Conservation (phyloP, 2,797 vertebrate genomes). For the Moxostoma hubbsi region DNA sequence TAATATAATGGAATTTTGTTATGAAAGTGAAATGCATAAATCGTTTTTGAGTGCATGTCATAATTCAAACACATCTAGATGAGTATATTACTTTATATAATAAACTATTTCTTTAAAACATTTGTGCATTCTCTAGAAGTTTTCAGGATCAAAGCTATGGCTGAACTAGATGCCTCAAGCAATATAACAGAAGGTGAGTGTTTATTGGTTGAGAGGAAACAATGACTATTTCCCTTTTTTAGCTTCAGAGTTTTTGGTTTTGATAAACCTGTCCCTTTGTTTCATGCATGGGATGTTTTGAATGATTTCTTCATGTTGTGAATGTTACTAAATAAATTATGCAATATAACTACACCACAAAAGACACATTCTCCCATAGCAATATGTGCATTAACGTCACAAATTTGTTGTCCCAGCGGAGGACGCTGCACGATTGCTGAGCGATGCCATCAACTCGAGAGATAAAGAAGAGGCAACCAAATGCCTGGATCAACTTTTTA, state of each 20-base stretch:
- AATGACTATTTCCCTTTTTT: neutral
- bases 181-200: slow-evolving; percentile 67
- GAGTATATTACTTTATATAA: too few relatives aligned
- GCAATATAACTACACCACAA: too few relatives aligned
- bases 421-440: slow-evolving; percentile 73
- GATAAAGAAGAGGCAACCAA: slow-evolving; percentile 70
- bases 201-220: neutral
- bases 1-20: too few relatives aligned
- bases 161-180: slow-evolving; percentile 55
- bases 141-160: slow-evolving; percentile 24
- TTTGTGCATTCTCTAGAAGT: neutral
- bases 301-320: too few relatives aligned
- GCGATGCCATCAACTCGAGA: slow-evolving; percentile 78
- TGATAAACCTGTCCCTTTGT: neutral
- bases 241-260: neutral
- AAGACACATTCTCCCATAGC: too few relatives aligned
- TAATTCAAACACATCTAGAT: too few relatives aligned
- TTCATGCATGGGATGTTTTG: too few relatives aligned
- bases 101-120: neutral
- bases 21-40: too few relatives aligned
- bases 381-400: neutral
- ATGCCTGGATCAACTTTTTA: slow-evolving; percentile 72
- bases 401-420: slow-evolving; percentile 72
- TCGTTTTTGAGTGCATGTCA: too few relatives aligned
- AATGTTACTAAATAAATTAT: too few relatives aligned